These are phyloP conservation scores for Equus przewalskii DNA, from an alignment of 2,113 vertebrate genomes.

Conservation along the genomic window DNA sequence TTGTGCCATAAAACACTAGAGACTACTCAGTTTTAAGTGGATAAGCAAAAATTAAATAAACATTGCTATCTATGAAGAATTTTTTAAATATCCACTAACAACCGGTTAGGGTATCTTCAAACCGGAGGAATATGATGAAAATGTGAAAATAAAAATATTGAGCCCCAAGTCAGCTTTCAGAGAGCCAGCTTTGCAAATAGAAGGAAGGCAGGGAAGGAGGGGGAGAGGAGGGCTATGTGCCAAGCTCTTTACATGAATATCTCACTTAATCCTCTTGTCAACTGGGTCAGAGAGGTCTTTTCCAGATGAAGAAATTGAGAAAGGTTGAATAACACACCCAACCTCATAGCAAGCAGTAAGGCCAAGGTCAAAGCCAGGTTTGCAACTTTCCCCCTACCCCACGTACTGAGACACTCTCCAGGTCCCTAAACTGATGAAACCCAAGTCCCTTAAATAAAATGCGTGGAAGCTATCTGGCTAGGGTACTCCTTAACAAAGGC, in stretches of 20 bases:
- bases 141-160: background rate
- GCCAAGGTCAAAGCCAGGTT: background rate
- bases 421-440: background rate
- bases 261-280: background rate
- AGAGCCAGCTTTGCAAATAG: background rate
- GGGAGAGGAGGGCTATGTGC: background rate
- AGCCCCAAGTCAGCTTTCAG: background rate
- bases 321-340: background rate
- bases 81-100: background rate
- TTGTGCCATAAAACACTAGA: no score
- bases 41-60: background rate
- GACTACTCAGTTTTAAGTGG: background rate
- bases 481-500: background rate
- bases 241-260: rapidly evolving
- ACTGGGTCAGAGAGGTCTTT: background rate
- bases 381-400: background rate
- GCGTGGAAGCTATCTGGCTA: background rate
- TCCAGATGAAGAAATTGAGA: background rate
- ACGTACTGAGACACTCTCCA: background rate
- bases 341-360: background rate
- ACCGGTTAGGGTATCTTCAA: background rate
- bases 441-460: background rate
- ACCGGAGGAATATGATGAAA: background rate
- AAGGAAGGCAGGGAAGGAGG: background rate
- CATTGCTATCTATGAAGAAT: background rate